Conservation (phyloP, 2,113 vertebrate genomes). For the Saguinus imperator region DNA sequence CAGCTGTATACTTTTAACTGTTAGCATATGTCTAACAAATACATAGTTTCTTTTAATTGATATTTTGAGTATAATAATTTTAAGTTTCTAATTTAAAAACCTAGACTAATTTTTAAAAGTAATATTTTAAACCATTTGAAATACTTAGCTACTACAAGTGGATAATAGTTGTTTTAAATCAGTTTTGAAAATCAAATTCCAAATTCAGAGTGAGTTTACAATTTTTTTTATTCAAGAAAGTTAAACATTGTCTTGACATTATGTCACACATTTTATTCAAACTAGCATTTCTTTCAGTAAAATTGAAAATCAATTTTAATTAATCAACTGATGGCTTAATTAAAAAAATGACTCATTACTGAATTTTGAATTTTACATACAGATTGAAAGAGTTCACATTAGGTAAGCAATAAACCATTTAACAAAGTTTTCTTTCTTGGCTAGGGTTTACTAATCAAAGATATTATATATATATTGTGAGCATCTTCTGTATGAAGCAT, state of each 20-base stretch:
- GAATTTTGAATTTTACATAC: neutral
- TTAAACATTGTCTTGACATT: neutral
- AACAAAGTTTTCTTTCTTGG: neutral
- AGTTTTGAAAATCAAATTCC: neutral
- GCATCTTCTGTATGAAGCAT: neutral
- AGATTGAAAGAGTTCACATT: neutral
- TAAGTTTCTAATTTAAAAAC: neutral
- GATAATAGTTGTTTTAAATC: neutral
- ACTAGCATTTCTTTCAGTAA: neutral
- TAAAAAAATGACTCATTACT: neutral
- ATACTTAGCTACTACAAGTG: neutral
- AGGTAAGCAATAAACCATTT: neutral
- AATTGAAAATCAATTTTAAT: neutral
- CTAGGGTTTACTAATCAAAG: neutral
- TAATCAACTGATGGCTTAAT: neutral
- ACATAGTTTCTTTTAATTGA: neutral
- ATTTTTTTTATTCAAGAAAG: neutral
- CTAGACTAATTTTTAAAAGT: neutral
- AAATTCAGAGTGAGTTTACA: neutral
- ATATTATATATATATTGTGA: neutral
- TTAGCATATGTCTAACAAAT: neutral
- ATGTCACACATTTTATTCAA: neutral
- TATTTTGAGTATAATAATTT: slow-evolving; percentile 13
- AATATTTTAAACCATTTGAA: neutral
- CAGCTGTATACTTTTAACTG: neutral